These are phyloP conservation scores for Piezodorus guildinii DNA, from an alignment of 1,140 invertebrate genomes.

Conservation along the genomic window DNA sequence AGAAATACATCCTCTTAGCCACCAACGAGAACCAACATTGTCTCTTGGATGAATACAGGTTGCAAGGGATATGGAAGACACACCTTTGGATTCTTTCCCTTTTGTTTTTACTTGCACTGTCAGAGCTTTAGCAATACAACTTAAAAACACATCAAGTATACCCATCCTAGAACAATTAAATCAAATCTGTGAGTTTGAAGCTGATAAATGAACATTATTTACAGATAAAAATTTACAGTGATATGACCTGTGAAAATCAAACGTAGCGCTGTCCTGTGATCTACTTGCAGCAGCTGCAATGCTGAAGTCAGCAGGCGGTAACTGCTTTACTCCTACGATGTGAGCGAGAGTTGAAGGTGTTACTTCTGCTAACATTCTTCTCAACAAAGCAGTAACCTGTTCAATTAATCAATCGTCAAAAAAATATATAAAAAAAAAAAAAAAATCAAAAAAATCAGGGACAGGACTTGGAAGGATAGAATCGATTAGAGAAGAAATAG, in stretches of 20 bases:
- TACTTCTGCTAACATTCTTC: slow-evolving; percentile 75
- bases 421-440: too few relatives aligned
- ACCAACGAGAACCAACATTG: slow-evolving; percentile 58
- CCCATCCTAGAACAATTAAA: slow-evolving; percentile 39
- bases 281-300: slow-evolving; percentile 43
- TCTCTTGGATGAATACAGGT: slow-evolving; percentile 46
- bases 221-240: neutral
- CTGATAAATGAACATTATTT: neutral
- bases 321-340: slow-evolving; percentile 50
- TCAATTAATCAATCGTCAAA: too few relatives aligned
- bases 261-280: slow-evolving; percentile 39
- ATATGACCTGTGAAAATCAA: slow-evolving; percentile 46
- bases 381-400: slow-evolving; percentile 62
- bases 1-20: slow-evolving; percentile 69
- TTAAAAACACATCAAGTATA: slow-evolving; percentile 73
- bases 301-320: slow-evolving; percentile 69
- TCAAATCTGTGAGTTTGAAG: neutral
- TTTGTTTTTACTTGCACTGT: slow-evolving; percentile 80
- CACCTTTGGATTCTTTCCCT: slow-evolving; percentile 46
- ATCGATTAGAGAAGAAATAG: too few relatives aligned
- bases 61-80: slow-evolving; percentile 46
- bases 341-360: slow-evolving; percentile 51
- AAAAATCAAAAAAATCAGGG: too few relatives aligned
- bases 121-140: slow-evolving; percentile 74
- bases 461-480: too few relatives aligned